These are phyloP conservation scores for Hanleya hanleyi DNA, from an alignment of 2,888 invertebrate genomes.

Conservation along the genomic window DNA sequence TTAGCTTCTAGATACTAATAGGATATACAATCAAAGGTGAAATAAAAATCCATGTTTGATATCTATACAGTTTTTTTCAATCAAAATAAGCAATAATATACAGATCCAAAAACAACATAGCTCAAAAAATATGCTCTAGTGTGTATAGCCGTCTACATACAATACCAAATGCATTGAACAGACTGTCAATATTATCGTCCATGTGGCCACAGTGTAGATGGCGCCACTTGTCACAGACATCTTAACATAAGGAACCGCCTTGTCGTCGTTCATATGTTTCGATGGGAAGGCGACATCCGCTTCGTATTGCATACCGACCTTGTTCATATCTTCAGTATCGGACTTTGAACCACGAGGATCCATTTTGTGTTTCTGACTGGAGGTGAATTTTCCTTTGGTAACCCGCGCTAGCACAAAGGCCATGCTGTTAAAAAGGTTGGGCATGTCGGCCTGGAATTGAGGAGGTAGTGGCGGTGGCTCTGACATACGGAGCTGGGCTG, in stretches of 20 bases:
- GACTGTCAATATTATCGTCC: too few species aligned
- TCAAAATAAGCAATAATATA: too few species aligned
- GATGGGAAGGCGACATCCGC: not conserved
- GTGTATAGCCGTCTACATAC: too few species aligned
- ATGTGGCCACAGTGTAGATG: too few species aligned
- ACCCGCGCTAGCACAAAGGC: not conserved
- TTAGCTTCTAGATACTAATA: too few species aligned
- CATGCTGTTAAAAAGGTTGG: not conserved
- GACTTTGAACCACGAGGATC: not conserved
- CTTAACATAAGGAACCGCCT: not conserved
- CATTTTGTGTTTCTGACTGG: not conserved
- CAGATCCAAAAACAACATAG: too few species aligned
- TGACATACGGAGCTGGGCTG: too few species aligned
- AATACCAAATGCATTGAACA: too few species aligned
- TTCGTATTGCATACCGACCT: not conserved
- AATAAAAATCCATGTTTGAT: too few species aligned
- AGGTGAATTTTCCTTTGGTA: not conserved
- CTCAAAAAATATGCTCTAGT: too few species aligned
- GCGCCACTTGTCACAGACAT: not conserved
- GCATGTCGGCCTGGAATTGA: not conserved
- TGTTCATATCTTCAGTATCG: not conserved
- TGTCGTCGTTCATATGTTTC: not conserved
- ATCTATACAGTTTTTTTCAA: too few species aligned
- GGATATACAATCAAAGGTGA: too few species aligned
- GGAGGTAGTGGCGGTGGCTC: not conserved